These are phyloP conservation scores for Caenorhabditis doughertyi DNA, from an alignment of 2,888 invertebrate genomes.

Conservation along the genomic window DNA sequence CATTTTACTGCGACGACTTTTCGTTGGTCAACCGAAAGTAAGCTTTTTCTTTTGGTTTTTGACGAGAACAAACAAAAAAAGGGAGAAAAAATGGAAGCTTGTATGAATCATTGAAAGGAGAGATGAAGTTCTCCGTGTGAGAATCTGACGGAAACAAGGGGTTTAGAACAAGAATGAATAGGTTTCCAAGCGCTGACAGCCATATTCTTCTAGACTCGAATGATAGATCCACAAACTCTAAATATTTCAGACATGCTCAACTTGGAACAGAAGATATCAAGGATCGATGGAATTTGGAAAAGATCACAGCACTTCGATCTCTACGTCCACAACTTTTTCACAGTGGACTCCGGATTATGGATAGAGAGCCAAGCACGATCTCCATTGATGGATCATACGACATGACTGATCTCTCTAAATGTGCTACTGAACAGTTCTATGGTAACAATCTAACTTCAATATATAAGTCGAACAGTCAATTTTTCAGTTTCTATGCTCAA, in stretches of 20 bases:
- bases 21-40: conserved; percentile 62
- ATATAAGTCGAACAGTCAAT: too few relatives aligned
- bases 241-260: conserved; percentile 52
- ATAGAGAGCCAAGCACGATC: conserved; percentile 55
- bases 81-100: background rate
- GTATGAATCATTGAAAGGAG: too few relatives aligned
- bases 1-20: conserved; percentile 63
- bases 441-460: background rate
- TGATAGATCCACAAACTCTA: too few relatives aligned
- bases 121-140: too few relatives aligned
- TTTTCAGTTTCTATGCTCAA: conserved; percentile 62
- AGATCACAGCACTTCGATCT: conserved; percentile 49
- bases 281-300: conserved; percentile 64
- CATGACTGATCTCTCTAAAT: conserved; percentile 28
- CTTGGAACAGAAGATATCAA: conserved; percentile 56
- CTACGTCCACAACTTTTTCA: conserved; percentile 59
- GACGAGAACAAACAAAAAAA: background rate
- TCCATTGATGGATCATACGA: conserved; percentile 52
- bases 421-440: conserved; percentile 57
- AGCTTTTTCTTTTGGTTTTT: conserved; percentile 29
- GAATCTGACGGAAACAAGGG: too few relatives aligned
- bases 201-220: too few relatives aligned
- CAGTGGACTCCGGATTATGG: conserved; percentile 56
- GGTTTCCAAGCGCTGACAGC: too few relatives aligned
- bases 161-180: too few relatives aligned